A percentile compares a stretch with the other conserved stretches of the same genome.
Evolutionary conservation across 1,140 invertebrate species (phyloP).

Genomic region (Coptotermes formosanus): DNA sequence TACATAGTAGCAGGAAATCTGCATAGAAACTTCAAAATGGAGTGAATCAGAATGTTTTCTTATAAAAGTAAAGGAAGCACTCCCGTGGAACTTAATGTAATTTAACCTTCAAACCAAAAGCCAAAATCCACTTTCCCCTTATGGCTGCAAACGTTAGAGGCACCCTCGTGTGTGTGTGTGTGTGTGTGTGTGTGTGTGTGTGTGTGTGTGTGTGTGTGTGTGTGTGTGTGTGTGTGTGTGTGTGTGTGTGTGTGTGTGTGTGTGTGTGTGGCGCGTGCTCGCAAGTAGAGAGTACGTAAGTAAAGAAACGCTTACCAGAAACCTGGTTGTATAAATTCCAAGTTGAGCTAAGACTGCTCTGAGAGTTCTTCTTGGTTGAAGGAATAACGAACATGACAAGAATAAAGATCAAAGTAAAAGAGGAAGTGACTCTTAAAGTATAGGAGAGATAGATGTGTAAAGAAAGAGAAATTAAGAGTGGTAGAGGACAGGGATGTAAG

Average conservation of each 20-base stretch:
- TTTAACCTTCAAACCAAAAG: not conserved
- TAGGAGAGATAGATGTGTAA: not conserved
- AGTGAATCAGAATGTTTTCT: conserved; percentile 11
- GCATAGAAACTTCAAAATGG: not conserved
- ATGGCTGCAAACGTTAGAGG: not conserved
- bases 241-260: not conserved
- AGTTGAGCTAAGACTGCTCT: not conserved
- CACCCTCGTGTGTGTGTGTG: not conserved
- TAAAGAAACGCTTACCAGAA: not conserved
- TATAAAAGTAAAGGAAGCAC: not conserved
- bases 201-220: not conserved
- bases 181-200: not conserved
- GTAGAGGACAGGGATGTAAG: not conserved
- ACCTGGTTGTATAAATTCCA: not conserved
- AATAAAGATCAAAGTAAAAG: not conserved
- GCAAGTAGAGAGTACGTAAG: no score
- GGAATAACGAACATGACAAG: not conserved
- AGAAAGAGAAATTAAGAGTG: not conserved
- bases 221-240: not conserved
- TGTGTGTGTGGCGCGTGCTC: not conserved
- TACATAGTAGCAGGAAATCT: not conserved
- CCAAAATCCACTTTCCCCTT: not conserved
- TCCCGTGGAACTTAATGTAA: not conserved
- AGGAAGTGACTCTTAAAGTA: not conserved
- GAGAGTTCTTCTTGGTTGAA: not conserved